A percentile compares a stretch with the other conserved stretches of the same genome.
Conservation (phyloP, 2,797 vertebrate species). For the Avahi laniger region DNA sequence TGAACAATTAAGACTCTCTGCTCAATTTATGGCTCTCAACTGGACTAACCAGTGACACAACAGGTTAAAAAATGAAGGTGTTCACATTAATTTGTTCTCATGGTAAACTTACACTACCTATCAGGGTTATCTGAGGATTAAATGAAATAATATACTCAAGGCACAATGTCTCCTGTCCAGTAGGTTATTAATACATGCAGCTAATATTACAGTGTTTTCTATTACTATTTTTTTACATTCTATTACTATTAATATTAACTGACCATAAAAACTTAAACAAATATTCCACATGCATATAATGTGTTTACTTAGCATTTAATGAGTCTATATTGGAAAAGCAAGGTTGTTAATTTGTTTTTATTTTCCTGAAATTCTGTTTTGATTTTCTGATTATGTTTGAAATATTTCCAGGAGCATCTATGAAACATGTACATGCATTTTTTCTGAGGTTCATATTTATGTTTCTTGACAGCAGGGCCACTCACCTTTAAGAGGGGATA, state of each 20-base stretch:
- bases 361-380: background rate
- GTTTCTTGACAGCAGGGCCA: background rate
- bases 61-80: conserved; percentile 56
- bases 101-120: background rate
- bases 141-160: background rate
- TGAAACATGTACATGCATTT: background rate
- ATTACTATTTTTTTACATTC: background rate
- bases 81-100: background rate
- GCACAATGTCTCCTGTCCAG: background rate
- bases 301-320: background rate
- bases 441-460: background rate
- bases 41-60: conserved; percentile 39
- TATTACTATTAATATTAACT: background rate
- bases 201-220: background rate
- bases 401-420: background rate
- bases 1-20: conserved; percentile 70
- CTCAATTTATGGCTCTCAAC: conserved; percentile 67
- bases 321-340: background rate
- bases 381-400: background rate
- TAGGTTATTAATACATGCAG: background rate
- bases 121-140: background rate
- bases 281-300: background rate
- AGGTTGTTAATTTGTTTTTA: background rate
- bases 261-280: background rate
- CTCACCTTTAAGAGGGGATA: background rate